Percentiles rank a stretch among this genome's conserved stretches.
Evolutionary conservation across 2,888 invertebrate species (phyloP).

Genomic region (Sarcophaga carnaria): DNA sequence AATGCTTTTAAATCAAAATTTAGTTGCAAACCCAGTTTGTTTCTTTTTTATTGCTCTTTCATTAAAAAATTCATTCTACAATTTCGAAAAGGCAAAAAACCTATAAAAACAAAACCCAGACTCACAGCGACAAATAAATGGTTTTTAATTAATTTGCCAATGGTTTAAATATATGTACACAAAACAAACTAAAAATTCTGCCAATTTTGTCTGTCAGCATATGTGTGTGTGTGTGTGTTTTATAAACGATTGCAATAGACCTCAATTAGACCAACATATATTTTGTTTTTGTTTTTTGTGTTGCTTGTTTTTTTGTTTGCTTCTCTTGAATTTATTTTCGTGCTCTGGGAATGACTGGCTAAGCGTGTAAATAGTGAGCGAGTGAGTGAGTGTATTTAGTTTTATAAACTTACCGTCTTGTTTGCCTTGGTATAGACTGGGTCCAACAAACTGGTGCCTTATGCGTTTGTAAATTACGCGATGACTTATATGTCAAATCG

Average conservation of each 20-base stretch:
- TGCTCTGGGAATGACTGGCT: conserved; percentile 28
- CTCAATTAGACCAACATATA: conserved; percentile 64
- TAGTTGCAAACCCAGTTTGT: conserved; percentile 48
- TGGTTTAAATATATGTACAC: conserved; percentile 4
- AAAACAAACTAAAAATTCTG: conserved; percentile 11
- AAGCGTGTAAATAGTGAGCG: neutral
- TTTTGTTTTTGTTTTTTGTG: neutral
- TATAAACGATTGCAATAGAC: conserved; percentile 49
- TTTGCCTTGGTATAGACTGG: conserved; percentile 82
- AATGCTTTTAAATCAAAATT: neutral
- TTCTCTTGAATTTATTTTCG: neutral
- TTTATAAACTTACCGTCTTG: conserved; percentile 79
- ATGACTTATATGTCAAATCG: conserved; percentile 81
- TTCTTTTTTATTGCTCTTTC: neutral
- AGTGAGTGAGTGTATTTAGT: neutral
- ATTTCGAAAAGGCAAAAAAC: too few species aligned
- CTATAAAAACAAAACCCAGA: conserved; percentile 1
- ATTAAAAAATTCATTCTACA: neutral
- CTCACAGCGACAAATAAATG: conserved; percentile 44
- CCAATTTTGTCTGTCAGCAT: conserved; percentile 21
- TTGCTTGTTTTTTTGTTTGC: conserved; percentile 2
- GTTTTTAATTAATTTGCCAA: conserved; percentile 64
- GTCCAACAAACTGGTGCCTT: conserved; percentile 82
- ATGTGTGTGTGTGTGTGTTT: conserved; percentile 1
- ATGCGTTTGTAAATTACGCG: conserved; percentile 79